phyloP scores from a whole-genome alignment of 2,888 invertebrate genomes.

The Gasteruption jaculator region DNA sequence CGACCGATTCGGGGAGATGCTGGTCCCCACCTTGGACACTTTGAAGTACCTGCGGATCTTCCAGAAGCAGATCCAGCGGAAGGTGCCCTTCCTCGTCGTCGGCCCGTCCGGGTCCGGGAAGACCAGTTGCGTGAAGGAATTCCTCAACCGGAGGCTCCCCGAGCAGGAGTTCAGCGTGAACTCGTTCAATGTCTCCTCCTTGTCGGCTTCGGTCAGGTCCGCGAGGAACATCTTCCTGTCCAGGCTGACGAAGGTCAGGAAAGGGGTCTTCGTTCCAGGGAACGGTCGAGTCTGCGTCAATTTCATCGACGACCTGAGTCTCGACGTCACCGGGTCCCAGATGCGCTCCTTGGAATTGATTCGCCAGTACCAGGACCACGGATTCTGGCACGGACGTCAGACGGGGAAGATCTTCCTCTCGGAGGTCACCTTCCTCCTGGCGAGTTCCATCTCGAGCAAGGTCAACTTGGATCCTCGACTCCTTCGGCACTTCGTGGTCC shows the following conservation, averaged over 20 bases:
- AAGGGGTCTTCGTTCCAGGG: slow-evolving; percentile 58
- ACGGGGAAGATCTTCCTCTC: slow-evolving; percentile 54
- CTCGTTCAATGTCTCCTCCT: slow-evolving; percentile 55
- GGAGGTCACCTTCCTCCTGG: slow-evolving; percentile 57
- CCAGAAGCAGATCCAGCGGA: slow-evolving; percentile 54
- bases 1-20: slow-evolving; percentile 35
- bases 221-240: slow-evolving; percentile 55
- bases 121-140: slow-evolving; percentile 56
- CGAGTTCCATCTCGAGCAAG: slow-evolving; percentile 56
- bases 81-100: slow-evolving; percentile 56
- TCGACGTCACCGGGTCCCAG: slow-evolving; percentile 54
- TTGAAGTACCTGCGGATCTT: slow-evolving; percentile 56
- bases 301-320: slow-evolving; percentile 65
- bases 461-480: slow-evolving; percentile 55
- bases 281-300: slow-evolving; percentile 57
- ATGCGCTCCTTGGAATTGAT: slow-evolving; percentile 60
- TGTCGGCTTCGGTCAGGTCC: too few species aligned
- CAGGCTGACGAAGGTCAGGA: slow-evolving; percentile 54
- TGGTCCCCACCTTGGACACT: slow-evolving; percentile 60
- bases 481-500: slow-evolving; percentile 61
- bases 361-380: slow-evolving; percentile 61
- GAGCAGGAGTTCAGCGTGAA: slow-evolving; percentile 54
- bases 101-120: slow-evolving; percentile 65
- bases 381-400: slow-evolving; percentile 61
- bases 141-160: slow-evolving; percentile 51